phyloP scores from a whole-genome alignment of 2,888 invertebrate genomes.

The Archips crataeganus region DNA sequence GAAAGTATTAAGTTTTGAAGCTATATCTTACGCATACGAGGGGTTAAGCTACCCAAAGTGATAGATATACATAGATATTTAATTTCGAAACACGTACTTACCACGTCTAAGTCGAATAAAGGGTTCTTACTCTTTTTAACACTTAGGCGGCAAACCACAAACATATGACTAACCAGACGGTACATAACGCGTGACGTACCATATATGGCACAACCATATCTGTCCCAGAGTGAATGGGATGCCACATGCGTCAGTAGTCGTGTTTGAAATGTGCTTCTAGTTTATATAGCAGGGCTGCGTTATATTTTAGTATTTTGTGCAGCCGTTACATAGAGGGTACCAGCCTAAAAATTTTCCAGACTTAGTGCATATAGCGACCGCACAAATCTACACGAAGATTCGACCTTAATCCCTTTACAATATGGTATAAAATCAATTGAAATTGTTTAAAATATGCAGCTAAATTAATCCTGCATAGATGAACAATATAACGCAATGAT shows the following conservation, averaged over 20 bases:
- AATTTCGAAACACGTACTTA: constrained; percentile 19
- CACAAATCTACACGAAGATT: too few relatives aligned
- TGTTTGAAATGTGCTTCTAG: neutral
- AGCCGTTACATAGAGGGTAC: too few relatives aligned
- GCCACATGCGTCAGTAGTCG: neutral
- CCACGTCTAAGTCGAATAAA: constrained; percentile 15
- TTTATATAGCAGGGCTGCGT: neutral
- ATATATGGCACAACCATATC: neutral
- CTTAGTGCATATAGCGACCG: too few relatives aligned
- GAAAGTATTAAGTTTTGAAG: too few relatives aligned
- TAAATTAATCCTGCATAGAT: too few relatives aligned
- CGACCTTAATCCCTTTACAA: too few relatives aligned
- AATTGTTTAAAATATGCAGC: too few relatives aligned
- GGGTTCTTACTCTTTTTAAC: neutral
- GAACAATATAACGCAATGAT: too few relatives aligned
- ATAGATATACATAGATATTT: constrained; percentile 10
- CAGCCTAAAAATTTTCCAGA: too few relatives aligned
- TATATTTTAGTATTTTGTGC: too few relatives aligned
- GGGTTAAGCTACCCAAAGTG: neutral
- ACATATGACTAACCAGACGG: neutral
- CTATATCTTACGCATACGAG: too few relatives aligned
- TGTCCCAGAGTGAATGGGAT: neutral
- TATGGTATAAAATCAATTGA: too few relatives aligned
- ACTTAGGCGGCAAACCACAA: neutral
- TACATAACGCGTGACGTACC: neutral